These are phyloP conservation scores for Myripristis murdjan DNA, from an alignment of 2,797 vertebrate species.

Conservation along the genomic window DNA sequence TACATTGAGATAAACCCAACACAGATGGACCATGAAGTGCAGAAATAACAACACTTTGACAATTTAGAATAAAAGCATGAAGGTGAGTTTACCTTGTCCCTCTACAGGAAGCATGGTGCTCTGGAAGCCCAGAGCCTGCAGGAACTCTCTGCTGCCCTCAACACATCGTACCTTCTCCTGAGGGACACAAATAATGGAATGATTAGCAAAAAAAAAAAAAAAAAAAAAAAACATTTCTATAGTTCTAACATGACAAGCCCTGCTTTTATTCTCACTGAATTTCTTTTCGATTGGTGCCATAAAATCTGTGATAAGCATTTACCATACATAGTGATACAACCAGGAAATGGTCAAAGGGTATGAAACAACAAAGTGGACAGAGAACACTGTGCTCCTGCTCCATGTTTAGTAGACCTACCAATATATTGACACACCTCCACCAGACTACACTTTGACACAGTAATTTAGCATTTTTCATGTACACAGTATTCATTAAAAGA, in stretches of 20 bases:
- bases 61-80: background rate
- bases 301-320: background rate
- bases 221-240: too few species aligned
- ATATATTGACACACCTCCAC: too few species aligned
- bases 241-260: too few species aligned
- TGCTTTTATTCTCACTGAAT: background rate
- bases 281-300: background rate
- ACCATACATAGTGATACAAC: background rate
- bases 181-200: background rate
- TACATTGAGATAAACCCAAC: background rate
- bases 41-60: too few species aligned
- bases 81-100: conserved; percentile 86
- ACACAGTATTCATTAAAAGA: background rate
- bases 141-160: conserved; percentile 91
- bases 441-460: background rate
- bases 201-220: background rate
- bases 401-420: too few species aligned
- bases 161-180: conserved; percentile 92
- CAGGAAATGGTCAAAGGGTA: background rate
- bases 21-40: background rate
- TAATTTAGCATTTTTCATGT: background rate
- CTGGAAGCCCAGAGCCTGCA: conserved; percentile 92
- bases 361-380: background rate
- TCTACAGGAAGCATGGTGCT: conserved; percentile 85
- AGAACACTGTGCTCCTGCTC: too few species aligned